Percentiles rank a stretch among this genome's conserved stretches.
Conservation (phyloP, 2,113 vertebrate genomes). For the rat (Rattus norvegicus) region DNA sequence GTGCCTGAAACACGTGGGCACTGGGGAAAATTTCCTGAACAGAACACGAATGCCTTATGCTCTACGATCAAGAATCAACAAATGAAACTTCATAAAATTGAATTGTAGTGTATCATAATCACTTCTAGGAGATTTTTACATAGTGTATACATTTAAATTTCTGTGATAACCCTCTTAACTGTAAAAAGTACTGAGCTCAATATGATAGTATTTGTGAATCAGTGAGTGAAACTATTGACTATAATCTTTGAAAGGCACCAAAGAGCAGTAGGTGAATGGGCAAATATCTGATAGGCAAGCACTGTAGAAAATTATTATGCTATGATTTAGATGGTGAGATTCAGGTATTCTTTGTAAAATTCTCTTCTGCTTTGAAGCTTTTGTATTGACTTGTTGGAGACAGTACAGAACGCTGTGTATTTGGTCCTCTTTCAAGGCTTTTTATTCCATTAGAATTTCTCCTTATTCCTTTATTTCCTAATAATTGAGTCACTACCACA, state of each 20-base stretch:
- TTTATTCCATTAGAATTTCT: neutral
- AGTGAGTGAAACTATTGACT: neutral
- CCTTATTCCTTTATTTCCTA: neutral
- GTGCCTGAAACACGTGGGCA: no score
- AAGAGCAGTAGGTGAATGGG: neutral
- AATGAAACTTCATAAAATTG: no score
- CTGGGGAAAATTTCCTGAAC: no score
- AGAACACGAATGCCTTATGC: no score
- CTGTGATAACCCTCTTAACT: neutral
- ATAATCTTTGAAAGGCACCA: neutral
- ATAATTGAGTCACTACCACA: neutral
- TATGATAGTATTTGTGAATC: neutral
- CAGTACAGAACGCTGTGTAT: neutral
- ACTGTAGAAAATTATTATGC: neutral
- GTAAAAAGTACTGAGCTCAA: neutral
- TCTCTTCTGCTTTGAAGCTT: conserved; percentile 3
- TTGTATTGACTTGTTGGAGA: neutral
- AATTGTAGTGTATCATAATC: neutral
- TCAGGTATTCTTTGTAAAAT: neutral
- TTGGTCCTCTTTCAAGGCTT: neutral
- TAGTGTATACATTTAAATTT: neutral
- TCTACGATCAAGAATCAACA: no score
- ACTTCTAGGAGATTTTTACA: neutral
- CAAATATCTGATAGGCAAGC: neutral
- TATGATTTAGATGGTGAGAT: neutral